A percentile compares a stretch with the other conserved stretches of the same genome.
These are phyloP conservation scores for Sepioteuthis lessoniana DNA, from an alignment of 2,888 invertebrate species.

Conservation along the genomic window DNA sequence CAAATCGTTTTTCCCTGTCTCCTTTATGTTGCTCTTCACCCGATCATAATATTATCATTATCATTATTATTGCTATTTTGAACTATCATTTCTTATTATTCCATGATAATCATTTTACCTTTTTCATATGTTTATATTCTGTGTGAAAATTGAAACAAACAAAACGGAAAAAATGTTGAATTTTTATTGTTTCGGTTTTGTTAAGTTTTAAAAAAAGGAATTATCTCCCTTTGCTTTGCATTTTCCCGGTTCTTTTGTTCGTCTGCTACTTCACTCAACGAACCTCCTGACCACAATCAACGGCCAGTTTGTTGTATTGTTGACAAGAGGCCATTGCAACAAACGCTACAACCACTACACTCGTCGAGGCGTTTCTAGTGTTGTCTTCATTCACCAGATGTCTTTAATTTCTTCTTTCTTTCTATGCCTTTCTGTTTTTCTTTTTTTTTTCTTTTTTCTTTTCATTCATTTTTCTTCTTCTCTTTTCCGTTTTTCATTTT, in stretches of 20 bases:
- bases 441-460: neutral
- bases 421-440: accelerated
- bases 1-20: no score
- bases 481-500: neutral
- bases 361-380: neutral
- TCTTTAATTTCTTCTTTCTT: neutral
- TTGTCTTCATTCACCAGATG: neutral
- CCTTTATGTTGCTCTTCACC: no score
- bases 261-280: neutral
- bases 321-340: neutral
- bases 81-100: neutral
- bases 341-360: neutral
- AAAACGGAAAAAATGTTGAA: neutral
- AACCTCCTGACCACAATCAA: neutral
- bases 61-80: neutral
- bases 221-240: neutral
- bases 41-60: no score
- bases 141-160: neutral
- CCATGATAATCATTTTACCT: neutral
- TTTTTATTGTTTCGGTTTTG: neutral
- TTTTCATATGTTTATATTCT: neutral
- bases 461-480: neutral
- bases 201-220: neutral
- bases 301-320: neutral
- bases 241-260: neutral